Conservation (phyloP, 1,140 invertebrate genomes). For the Theocolax elegans region DNA sequence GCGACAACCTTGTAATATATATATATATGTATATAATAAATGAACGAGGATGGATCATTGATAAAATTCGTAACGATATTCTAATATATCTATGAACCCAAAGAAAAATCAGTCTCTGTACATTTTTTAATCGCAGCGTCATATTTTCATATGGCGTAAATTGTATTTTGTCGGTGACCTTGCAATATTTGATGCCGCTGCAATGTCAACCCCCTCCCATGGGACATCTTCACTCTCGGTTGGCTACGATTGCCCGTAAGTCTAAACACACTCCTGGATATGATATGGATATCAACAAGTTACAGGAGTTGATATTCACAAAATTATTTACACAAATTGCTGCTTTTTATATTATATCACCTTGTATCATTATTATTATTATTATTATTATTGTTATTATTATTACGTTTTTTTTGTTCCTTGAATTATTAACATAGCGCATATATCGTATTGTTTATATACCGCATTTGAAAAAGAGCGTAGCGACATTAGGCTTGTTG, state of each 20-base stretch:
- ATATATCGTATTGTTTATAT: not conserved
- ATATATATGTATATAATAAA: too few species aligned
- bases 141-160: constrained; percentile 28
- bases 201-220: not conserved
- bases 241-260: constrained; percentile 34
- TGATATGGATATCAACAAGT: not conserved
- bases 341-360: too few species aligned
- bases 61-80: too few species aligned
- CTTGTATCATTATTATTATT: too few species aligned
- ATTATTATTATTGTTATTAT: too few species aligned
- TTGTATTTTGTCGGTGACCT: constrained; percentile 20
- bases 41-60: too few species aligned
- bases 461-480: not conserved
- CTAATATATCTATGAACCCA: too few species aligned
- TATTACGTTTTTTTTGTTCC: too few species aligned
- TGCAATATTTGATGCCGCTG: not conserved
- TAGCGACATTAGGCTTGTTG: not conserved
- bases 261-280: not conserved
- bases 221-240: constrained; percentile 4
- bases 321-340: constrained; percentile 5
- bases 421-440: too few species aligned
- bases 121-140: constrained; percentile 11
- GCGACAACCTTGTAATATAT: too few species aligned
- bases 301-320: too few species aligned
- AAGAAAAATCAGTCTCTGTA: not conserved